A percentile compares a stretch with the other conserved stretches of the same genome.
Conservation (phyloP, 2,888 invertebrate species). For the Timema cristinae region DNA sequence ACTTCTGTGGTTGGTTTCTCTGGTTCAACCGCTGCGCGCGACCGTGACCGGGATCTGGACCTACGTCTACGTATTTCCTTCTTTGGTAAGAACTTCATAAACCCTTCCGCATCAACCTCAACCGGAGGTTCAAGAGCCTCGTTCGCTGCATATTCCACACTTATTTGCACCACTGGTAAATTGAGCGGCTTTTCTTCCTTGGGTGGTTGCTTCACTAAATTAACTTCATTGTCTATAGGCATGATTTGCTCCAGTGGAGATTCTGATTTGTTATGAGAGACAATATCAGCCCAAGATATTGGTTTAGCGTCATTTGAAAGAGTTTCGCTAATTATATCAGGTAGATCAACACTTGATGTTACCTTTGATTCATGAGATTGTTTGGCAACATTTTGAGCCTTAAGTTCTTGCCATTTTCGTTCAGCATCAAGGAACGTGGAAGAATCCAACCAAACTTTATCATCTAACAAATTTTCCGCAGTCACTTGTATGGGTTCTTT, state of each 20-base stretch:
- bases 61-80: slow-evolving; percentile 44
- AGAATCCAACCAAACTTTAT: slow-evolving; percentile 24
- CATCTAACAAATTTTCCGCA: slow-evolving; percentile 10
- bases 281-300: slow-evolving; percentile 35
- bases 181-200: slow-evolving; percentile 29
- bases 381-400: neutral
- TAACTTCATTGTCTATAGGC: no score
- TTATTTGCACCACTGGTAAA: slow-evolving; percentile 37
- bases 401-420: slow-evolving; percentile 21
- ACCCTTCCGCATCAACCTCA: slow-evolving; percentile 46
- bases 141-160: slow-evolving; percentile 39
- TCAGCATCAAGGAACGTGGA: slow-evolving; percentile 26
- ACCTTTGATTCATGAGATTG: slow-evolving; percentile 4
- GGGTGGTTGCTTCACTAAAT: neutral
- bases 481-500: neutral
- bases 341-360: neutral
- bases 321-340: no score
- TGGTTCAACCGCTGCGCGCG: slow-evolving; percentile 20
- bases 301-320: no score
- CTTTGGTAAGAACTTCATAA: slow-evolving; percentile 49
- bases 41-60: slow-evolving; percentile 43
- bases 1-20: neutral
- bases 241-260: slow-evolving; percentile 28
- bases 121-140: slow-evolving; percentile 39
- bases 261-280: slow-evolving; percentile 31